Evolutionary conservation across 2,888 invertebrate genomes (phyloP), one percentile per base, ranked within the genome.

Genomic region (Timema podura): DNA sequence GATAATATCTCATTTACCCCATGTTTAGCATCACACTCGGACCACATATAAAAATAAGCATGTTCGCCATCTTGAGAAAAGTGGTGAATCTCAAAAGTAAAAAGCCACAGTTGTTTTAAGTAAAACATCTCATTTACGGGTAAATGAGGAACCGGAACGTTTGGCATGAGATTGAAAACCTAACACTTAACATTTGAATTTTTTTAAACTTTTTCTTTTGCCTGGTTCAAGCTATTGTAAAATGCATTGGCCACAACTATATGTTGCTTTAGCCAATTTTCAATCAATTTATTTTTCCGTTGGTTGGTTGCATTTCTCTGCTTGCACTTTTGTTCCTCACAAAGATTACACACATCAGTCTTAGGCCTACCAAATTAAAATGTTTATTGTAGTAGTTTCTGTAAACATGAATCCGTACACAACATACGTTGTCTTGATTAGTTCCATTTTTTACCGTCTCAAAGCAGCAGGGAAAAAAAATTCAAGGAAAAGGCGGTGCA

Each of bases 351-450:
- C n/a, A n/a, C n/a, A n/a, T n/a, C n/a, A n/a, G n/a, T n/a, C n/a
- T n/a, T n/a, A n/a, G n/a, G n/a, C 10, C 54, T 54, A 54, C 54
- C 11, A 54, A 54, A 54, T 54, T 54, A 16, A 54, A 54, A 54
- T 54, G 54, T 54, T 13, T 16, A 54, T 15, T 54, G n/a, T 54
- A 54, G n/a, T 54, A 54, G 54, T 54, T 54, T 54, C 54, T 54
- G 13, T 54, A 54, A 54, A 54, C 54, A 11, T 54, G 54, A 15
- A 54, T 54, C 15, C 15, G 54, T 16, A 54, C 54, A 54, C 54
- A 54, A 54, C 54, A 54, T 15, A 54, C 54, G n/a, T 54, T 54
- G 10, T 13, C 54, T 54, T 13, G 30, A 30, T 30, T 30, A 30
- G 30, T 30, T 3, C 30, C 30, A 30, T 30, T 30, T 30, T 11